Conservation (phyloP, 2,113 vertebrate species). For the Hemibates koningsi region DNA sequence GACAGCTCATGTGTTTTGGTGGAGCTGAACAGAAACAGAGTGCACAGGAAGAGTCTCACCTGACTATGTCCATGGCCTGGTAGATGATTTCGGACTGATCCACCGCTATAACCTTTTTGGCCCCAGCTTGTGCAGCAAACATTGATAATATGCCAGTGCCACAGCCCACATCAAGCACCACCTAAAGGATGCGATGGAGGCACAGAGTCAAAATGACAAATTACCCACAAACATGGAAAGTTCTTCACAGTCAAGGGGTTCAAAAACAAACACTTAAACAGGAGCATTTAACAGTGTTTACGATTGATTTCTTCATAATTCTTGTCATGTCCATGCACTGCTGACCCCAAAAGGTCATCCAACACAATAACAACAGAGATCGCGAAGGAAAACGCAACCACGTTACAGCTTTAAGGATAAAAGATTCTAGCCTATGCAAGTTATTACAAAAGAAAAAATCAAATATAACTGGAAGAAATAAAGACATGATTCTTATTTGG, state of each 20-base stretch:
- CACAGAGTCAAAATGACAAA: neutral
- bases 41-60: constrained; percentile 65
- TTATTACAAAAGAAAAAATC: neutral
- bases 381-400: fast-evolving
- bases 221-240: neutral
- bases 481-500: neutral
- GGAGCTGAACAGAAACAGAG: neutral
- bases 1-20: neutral
- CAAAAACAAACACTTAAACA: neutral
- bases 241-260: fast-evolving
- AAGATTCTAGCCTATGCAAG: neutral
- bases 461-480: neutral
- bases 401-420: neutral
- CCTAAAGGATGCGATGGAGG: constrained; percentile 52
- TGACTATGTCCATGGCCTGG: constrained; percentile 94
- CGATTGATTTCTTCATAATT: neutral
- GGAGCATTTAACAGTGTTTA: neutral
- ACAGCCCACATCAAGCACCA: constrained; percentile 96
- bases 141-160: constrained; percentile 94
- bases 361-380: neutral
- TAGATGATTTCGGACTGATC: constrained; percentile 97
- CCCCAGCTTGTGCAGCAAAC: constrained; percentile 91
- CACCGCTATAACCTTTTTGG: constrained; percentile 85
- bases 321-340: neutral
- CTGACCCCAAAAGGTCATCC: neutral